A percentile compares a stretch with the other conserved stretches of the same genome.
Conservation (phyloP, 2,797 vertebrate genomes). For the Pachyuromys duprasi region DNA sequence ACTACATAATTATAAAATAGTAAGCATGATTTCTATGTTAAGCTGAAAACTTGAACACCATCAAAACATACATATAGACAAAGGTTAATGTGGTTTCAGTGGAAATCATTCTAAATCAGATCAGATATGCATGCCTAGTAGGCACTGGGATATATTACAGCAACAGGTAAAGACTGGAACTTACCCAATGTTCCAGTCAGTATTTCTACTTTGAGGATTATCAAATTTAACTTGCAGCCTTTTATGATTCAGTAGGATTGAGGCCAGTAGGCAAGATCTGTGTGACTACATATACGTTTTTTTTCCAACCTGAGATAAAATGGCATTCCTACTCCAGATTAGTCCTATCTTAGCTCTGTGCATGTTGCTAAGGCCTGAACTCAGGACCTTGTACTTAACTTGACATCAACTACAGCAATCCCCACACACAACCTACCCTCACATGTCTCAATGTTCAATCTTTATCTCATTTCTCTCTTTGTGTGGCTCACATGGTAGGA, state of each 20-base stretch:
- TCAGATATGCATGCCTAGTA: background rate
- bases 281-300: background rate
- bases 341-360: background rate
- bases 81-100: background rate
- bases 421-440: background rate
- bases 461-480: conserved; percentile 8
- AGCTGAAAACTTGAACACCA: conserved; percentile 48
- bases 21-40: background rate
- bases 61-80: background rate
- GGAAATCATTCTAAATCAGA: conserved; percentile 41
- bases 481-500: background rate
- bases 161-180: conserved; percentile 8
- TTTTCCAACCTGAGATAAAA: conserved; percentile 22
- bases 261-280: background rate
- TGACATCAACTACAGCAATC: background rate
- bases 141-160: conserved; percentile 27
- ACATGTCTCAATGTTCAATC: conserved; percentile 26
- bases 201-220: conserved; percentile 13
- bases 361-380: background rate
- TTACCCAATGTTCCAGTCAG: background rate
- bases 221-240: conserved; percentile 40
- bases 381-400: background rate
- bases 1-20: conserved; percentile 25
- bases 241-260: conserved; percentile 3
- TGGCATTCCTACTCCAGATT: background rate